Evolutionary conservation across 2,888 invertebrate genomes (phyloP).

Genomic region (Neoascia interrupta): DNA sequence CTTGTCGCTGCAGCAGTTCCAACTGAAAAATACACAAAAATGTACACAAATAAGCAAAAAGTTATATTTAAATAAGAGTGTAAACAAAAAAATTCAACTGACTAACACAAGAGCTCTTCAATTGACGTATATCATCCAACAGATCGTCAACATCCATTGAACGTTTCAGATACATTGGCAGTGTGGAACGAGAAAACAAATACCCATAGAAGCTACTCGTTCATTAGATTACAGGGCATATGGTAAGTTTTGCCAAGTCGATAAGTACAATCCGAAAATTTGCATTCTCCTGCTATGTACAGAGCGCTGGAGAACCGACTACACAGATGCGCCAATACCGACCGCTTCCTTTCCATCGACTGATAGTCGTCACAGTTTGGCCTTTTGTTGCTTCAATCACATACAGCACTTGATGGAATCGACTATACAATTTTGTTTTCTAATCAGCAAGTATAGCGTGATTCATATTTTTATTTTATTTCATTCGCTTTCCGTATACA

Average conservation of each 20-base stretch:
- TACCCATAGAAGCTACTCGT: neutral
- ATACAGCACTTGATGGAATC: slow-evolving; percentile 6
- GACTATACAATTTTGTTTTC: slow-evolving; percentile 44
- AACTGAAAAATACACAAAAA: slow-evolving; percentile 83
- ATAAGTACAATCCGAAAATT: slow-evolving; percentile 33
- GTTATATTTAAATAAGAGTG: slow-evolving; percentile 5
- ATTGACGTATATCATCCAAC: slow-evolving; percentile 77
- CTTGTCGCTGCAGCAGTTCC: slow-evolving; percentile 94
- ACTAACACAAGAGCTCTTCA: slow-evolving; percentile 79
- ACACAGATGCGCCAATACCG: slow-evolving; percentile 33
- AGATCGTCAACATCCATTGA: slow-evolving; percentile 79
- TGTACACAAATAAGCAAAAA: slow-evolving; percentile 33
- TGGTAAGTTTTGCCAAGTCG: slow-evolving; percentile 9
- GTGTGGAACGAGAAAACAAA: slow-evolving; percentile 4
- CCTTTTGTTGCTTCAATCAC: slow-evolving; percentile 28
- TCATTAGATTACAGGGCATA: neutral
- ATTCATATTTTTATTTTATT: slow-evolving; percentile 40
- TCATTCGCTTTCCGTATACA: slow-evolving; percentile 7
- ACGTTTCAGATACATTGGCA: slow-evolving; percentile 78
- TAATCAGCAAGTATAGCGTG: slow-evolving; percentile 62
- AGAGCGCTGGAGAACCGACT: slow-evolving; percentile 39
- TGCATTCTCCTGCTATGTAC: slow-evolving; percentile 50
- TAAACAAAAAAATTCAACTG: neutral
- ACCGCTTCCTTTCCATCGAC: slow-evolving; percentile 46
- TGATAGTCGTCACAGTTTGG: slow-evolving; percentile 42